Percentiles rank a stretch among this genome's conserved stretches.
Conservation (phyloP, 2,797 vertebrate species). For the Orientallactaga sibirica region DNA sequence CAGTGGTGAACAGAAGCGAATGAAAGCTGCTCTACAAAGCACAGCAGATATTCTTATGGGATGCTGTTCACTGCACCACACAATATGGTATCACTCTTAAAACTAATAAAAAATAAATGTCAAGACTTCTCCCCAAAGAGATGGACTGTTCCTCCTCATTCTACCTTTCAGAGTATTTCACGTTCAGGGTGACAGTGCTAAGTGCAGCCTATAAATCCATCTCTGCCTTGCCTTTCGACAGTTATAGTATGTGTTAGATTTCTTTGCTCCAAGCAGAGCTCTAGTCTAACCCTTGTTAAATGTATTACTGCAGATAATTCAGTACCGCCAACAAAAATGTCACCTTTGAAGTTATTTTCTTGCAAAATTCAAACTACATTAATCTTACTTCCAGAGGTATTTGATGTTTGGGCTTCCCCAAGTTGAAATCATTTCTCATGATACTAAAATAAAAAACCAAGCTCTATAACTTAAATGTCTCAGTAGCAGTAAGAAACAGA, state of each 20-base stretch:
- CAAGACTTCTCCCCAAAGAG: constrained; percentile 51
- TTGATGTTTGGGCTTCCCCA: constrained; percentile 81
- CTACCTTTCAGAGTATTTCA: constrained; percentile 66
- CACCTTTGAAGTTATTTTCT: constrained; percentile 84
- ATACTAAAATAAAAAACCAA: constrained; percentile 82
- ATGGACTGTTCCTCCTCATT: constrained; percentile 77
- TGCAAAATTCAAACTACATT: constrained; percentile 84
- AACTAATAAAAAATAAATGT: constrained; percentile 78
- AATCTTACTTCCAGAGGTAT: constrained; percentile 80
- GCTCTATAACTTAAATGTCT: constrained; percentile 77
- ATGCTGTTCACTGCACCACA: constrained; percentile 33
- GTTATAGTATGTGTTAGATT: constrained; percentile 72
- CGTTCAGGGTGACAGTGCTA: constrained; percentile 74
- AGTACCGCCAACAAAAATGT: constrained; percentile 80
- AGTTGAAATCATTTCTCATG: constrained; percentile 82
- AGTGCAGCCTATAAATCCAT: constrained; percentile 77
- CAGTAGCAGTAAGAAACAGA: constrained; percentile 69
- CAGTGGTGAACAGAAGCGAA: not conserved
- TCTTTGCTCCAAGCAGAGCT: constrained; percentile 76
- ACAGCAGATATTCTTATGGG: constrained; percentile 35
- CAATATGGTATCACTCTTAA: constrained; percentile 62
- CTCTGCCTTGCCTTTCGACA: constrained; percentile 72
- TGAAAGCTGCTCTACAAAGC: not conserved
- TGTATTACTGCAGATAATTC: constrained; percentile 82
- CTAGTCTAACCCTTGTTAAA: constrained; percentile 81